Percentiles rank a stretch among this genome's conserved stretches.
phyloP scores from a whole-genome alignment of 2,113 vertebrate genomes.

The Hirundichthys speculiger region DNA sequence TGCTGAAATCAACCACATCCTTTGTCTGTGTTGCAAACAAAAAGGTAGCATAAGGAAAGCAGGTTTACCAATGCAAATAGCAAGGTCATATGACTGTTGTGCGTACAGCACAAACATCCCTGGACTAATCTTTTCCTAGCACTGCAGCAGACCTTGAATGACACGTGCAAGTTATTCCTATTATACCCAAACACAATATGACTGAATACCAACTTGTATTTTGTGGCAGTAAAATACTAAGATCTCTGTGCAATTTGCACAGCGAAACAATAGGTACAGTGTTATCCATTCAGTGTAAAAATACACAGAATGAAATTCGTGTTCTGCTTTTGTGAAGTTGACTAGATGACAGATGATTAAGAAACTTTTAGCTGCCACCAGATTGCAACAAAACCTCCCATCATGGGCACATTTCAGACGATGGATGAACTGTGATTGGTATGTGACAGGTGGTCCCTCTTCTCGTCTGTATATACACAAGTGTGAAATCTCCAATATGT shows the following conservation, averaged over 20 bases:
- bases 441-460: slow-evolving; percentile 14
- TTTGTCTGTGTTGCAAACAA: slow-evolving; percentile 47
- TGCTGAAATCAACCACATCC: slow-evolving; percentile 69
- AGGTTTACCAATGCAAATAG: slow-evolving; percentile 40
- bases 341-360: background rate
- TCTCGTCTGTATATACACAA: background rate
- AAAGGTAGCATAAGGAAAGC: slow-evolving; percentile 39
- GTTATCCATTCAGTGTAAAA: too few species aligned
- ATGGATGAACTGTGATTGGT: slow-evolving; percentile 21
- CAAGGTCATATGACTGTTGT: slow-evolving; percentile 16
- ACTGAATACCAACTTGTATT: background rate
- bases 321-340: background rate
- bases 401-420: slow-evolving; percentile 28
- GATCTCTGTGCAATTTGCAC: background rate
- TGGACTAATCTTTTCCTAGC: slow-evolving; percentile 6
- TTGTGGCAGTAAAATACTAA: background rate
- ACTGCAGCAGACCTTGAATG: background rate
- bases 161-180: background rate
- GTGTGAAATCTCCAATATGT: background rate
- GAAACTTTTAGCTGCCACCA: too few species aligned
- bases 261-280: background rate
- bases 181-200: background rate
- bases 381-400: slow-evolving; percentile 38
- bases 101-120: slow-evolving; percentile 30
- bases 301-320: too few species aligned